These are phyloP conservation scores for Loriculus beryllinus DNA, from an alignment of 2,797 vertebrate genomes.

Conservation along the genomic window DNA sequence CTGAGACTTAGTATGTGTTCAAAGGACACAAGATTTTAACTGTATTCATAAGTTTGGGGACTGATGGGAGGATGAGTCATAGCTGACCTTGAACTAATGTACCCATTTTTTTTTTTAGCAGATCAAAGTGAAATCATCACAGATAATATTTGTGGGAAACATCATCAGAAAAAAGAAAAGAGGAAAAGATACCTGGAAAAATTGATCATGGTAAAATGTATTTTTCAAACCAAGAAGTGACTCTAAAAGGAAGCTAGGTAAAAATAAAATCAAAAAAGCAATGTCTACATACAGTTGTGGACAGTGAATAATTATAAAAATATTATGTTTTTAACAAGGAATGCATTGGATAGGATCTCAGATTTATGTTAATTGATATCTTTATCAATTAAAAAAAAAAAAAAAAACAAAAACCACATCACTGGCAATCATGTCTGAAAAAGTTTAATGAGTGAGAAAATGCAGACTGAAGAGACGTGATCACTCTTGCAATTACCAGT, in stretches of 20 bases:
- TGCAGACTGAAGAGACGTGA: background rate
- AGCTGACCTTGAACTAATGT: background rate
- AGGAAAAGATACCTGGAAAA: background rate
- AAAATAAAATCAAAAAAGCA: background rate
- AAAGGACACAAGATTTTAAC: background rate
- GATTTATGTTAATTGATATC: background rate
- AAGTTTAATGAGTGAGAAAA: background rate
- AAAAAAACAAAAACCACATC: background rate
- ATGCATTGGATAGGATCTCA: background rate
- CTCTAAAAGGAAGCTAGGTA: background rate
- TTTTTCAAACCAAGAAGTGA: background rate
- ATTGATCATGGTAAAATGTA: accelerated
- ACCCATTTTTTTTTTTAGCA: background rate
- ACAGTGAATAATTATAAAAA: background rate
- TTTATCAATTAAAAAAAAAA: background rate
- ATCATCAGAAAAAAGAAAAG: background rate
- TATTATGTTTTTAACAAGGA: background rate
- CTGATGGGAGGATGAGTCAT: background rate
- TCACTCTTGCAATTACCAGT: background rate
- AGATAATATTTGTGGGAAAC: background rate
- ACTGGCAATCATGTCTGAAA: background rate
- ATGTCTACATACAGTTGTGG: background rate
- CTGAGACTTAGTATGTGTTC: background rate
- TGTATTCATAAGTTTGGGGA: background rate
- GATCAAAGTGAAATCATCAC: background rate